Evolutionary conservation across 2,888 invertebrate genomes (phyloP).

Genomic region (Cinara cedri): DNA sequence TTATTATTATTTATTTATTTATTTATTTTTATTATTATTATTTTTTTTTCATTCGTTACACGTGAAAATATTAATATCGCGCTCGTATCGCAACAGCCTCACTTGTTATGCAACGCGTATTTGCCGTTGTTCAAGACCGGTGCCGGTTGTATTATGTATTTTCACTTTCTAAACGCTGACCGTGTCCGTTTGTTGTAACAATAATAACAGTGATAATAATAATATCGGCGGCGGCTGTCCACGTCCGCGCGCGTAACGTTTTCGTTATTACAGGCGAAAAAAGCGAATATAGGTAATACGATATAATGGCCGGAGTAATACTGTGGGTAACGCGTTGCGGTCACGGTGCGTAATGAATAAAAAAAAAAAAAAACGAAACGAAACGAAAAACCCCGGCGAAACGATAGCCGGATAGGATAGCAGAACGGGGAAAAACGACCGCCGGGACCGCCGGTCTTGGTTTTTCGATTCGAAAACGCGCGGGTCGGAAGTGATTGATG

Average conservation of each 20-base stretch:
- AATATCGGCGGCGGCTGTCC: no score
- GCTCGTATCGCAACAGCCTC: slow-evolving; percentile 36
- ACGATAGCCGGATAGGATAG: no score
- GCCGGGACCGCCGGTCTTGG: no score
- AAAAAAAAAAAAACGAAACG: slow-evolving; percentile 1
- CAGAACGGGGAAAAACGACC: no score
- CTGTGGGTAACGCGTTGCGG: no score
- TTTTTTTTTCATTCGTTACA: no score
- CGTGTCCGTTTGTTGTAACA: slow-evolving; percentile 54
- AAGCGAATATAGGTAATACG: background rate
- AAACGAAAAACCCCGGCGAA: no score
- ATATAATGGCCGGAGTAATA: background rate
- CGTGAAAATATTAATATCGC: slow-evolving; percentile 15
- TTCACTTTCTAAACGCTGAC: slow-evolving; percentile 57
- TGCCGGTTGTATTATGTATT: slow-evolving; percentile 43
- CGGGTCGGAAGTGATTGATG: no score
- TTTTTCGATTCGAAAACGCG: no score
- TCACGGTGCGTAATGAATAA: slow-evolving; percentile 11
- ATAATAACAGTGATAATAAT: no score
- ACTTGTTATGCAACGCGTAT: slow-evolving; percentile 50
- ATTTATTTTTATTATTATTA: slow-evolving; percentile 9
- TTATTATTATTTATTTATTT: background rate
- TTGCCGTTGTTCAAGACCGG: slow-evolving; percentile 48
- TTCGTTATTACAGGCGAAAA: slow-evolving; percentile 41
- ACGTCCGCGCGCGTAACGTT: slow-evolving; percentile 29